Evolutionary conservation across 1,140 invertebrate species (phyloP).

Genomic region (Hermatobates lingyangjiaoensis): DNA sequence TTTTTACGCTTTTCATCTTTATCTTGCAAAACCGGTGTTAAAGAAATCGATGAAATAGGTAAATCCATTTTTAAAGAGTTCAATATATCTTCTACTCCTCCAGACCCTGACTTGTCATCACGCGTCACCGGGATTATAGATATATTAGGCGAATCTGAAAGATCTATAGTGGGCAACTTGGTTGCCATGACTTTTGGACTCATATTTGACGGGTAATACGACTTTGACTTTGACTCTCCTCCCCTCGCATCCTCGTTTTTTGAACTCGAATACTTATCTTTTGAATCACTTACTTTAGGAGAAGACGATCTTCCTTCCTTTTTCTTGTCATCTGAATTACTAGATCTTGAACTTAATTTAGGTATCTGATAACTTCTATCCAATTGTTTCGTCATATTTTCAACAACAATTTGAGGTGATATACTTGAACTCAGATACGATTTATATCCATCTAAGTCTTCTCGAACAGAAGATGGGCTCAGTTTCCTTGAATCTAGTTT

Average conservation of each 20-base stretch:
- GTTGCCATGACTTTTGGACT: neutral
- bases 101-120: constrained; percentile 1
- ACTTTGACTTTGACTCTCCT: constrained; percentile 3
- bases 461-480: constrained; percentile 35
- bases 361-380: constrained; percentile 75
- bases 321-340: constrained; percentile 8
- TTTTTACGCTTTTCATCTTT: neutral
- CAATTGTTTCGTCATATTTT: constrained; percentile 53
- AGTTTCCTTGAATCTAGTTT: constrained; percentile 39
- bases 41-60: constrained; percentile 13
- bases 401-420: constrained; percentile 33
- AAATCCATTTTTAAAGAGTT: constrained; percentile 18
- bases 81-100: constrained; percentile 10
- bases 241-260: constrained; percentile 7
- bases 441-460: constrained; percentile 39
- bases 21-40: neutral
- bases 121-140: constrained; percentile 7
- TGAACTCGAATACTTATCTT: constrained; percentile 5
- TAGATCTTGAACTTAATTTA: constrained; percentile 41
- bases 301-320: constrained; percentile 6
- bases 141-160: constrained; percentile 7
- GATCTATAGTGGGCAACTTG: neutral
- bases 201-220: neutral
- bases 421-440: constrained; percentile 33
- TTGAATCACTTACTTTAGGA: neutral